These are phyloP conservation scores for Cranoglanis bouderius DNA, from an alignment of 2,113 vertebrate genomes.

Conservation along the genomic window DNA sequence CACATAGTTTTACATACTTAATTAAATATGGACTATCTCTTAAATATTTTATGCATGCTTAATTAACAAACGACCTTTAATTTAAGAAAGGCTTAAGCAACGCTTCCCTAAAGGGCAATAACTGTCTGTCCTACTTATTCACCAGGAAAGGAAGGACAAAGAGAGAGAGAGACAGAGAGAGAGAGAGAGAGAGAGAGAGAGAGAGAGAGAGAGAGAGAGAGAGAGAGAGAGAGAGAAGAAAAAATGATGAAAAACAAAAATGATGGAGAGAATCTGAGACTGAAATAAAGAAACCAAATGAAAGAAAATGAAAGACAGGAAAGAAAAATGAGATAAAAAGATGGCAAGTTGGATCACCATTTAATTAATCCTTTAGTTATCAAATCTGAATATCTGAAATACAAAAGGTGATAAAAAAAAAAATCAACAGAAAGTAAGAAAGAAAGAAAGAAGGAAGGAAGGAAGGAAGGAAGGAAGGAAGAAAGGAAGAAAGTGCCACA, in stretches of 20 bases:
- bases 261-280: neutral
- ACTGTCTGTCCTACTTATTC: constrained; percentile 31
- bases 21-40: no score
- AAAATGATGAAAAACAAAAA: neutral
- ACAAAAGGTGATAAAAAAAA: neutral
- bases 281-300: neutral
- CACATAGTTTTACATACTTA: neutral
- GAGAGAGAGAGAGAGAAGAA: neutral
- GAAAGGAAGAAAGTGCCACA: no score
- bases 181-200: neutral
- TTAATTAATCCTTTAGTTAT: neutral
- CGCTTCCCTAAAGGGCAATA: constrained; percentile 28
- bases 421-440: neutral
- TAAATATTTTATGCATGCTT: constrained; percentile 6
- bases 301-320: neutral
- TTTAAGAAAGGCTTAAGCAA: constrained; percentile 25
- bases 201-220: neutral
- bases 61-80: constrained; percentile 38
- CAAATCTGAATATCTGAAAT: neutral
- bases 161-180: neutral
- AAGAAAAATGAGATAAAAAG: neutral
- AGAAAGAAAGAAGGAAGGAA: neutral
- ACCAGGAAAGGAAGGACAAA: neutral
- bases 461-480: no score
- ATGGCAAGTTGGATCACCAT: no score